These are phyloP conservation scores for Synanthedon myopaeformis DNA, from an alignment of 2,888 invertebrate species.

Conservation along the genomic window DNA sequence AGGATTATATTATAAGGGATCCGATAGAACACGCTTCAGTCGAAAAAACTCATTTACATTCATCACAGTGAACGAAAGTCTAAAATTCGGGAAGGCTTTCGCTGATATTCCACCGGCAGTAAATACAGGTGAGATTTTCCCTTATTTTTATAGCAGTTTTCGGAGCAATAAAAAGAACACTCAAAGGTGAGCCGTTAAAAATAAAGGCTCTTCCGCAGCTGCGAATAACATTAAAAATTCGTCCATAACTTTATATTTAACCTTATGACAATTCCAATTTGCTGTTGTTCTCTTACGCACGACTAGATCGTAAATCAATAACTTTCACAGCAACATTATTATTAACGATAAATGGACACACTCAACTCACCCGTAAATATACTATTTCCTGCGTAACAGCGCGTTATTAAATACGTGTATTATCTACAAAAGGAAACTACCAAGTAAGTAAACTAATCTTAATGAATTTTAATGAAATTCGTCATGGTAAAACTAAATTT, in stretches of 20 bases:
- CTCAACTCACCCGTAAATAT: background rate
- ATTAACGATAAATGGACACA: background rate
- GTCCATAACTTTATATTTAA: background rate
- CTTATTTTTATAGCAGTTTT: background rate
- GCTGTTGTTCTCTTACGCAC: background rate
- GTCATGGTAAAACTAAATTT: too few relatives aligned
- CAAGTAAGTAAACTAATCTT: too few relatives aligned
- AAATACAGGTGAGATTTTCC: background rate
- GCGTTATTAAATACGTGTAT: too few relatives aligned
- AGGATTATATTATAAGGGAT: too few relatives aligned
- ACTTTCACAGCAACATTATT: background rate
- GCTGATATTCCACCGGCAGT: background rate
- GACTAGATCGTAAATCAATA: background rate
- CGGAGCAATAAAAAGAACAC: constrained; percentile 9
- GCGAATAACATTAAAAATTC: background rate
- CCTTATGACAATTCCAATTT: background rate
- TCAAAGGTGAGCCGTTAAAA: constrained; percentile 8
- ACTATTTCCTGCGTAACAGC: background rate
- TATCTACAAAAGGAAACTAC: too few relatives aligned
- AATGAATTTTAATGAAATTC: too few relatives aligned
- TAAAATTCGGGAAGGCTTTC: too few relatives aligned
- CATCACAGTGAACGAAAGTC: too few relatives aligned
- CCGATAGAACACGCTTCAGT: too few relatives aligned
- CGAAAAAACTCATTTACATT: too few relatives aligned
- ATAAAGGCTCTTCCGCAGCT: background rate